A percentile compares a stretch with the other conserved stretches of the same genome.
phyloP scores from a whole-genome alignment of 2,113 vertebrate genomes.

The Bombycilla garrulus region DNA sequence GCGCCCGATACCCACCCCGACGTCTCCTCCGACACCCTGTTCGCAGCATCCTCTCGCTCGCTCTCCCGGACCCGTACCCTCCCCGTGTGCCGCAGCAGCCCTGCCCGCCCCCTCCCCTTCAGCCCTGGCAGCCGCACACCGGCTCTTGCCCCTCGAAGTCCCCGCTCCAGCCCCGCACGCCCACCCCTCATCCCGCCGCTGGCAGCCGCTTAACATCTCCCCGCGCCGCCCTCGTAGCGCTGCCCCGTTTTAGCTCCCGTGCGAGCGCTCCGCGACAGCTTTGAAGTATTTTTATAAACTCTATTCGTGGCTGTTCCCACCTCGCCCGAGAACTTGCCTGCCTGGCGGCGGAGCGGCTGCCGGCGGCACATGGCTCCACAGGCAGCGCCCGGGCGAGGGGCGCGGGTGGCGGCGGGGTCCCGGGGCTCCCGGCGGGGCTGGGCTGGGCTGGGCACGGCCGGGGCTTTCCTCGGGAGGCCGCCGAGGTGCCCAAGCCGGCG shows the following conservation, averaged over 20 bases:
- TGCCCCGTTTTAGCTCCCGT: background rate
- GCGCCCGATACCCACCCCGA: background rate
- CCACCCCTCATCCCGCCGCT: background rate
- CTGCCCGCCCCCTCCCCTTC: background rate
- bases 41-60: background rate
- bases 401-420: background rate
- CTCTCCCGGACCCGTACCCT: background rate
- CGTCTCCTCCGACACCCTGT: background rate
- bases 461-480: background rate
- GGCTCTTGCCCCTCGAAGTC: background rate
- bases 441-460: background rate
- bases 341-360: background rate
- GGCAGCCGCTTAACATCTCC: background rate
- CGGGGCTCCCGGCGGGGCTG: no score
- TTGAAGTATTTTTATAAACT: conserved; percentile 29
- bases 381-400: background rate
- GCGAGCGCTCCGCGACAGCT: background rate
- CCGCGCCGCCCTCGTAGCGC: background rate
- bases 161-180: background rate
- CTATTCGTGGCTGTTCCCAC: background rate
- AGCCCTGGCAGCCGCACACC: background rate
- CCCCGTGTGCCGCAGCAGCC: background rate
- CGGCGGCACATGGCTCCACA: background rate
- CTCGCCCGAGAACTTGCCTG: conserved; percentile 2
- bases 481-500: background rate